These are phyloP conservation scores for Phalacrocorax brasilianus DNA, from an alignment of 2,113 vertebrate species.

Conservation along the genomic window DNA sequence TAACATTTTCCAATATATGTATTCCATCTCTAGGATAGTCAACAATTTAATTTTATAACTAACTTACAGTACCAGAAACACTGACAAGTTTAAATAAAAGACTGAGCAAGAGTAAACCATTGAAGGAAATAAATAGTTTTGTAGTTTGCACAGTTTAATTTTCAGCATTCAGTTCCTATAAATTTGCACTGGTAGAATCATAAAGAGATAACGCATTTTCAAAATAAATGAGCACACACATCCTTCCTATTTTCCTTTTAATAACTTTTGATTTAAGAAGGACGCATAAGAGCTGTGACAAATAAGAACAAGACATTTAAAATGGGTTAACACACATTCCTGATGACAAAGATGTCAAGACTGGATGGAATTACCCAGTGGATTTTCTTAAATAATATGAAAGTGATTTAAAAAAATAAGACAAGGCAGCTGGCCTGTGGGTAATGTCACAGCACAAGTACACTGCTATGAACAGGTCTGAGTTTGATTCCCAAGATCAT, in stretches of 20 bases:
- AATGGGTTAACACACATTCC: not conserved
- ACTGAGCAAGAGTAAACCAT: not conserved
- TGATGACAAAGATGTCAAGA: not conserved
- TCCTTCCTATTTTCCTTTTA: not conserved
- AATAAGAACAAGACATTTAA: not conserved
- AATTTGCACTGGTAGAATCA: not conserved
- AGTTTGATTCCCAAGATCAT: not conserved
- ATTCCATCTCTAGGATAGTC: not conserved
- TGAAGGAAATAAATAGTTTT: not conserved
- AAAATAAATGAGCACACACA: not conserved
- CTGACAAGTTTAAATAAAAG: not conserved
- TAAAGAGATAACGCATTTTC: not conserved
- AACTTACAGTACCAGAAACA: not conserved
- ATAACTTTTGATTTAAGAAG: not conserved
- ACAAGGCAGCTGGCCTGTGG: not conserved
- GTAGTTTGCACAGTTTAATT: not conserved
- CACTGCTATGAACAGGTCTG: not conserved
- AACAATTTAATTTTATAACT: not conserved
- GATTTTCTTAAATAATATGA: not conserved
- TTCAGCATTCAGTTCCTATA: not conserved
- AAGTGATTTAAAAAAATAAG: not conserved
- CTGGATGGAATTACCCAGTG: not conserved
- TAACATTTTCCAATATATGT: not conserved
- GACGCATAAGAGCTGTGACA: not conserved
- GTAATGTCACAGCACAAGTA: not conserved